Percentiles rank a stretch among this genome's conserved stretches.
Evolutionary conservation across 1,140 invertebrate genomes (phyloP).

Genomic region (Matsumurasca onukii): DNA sequence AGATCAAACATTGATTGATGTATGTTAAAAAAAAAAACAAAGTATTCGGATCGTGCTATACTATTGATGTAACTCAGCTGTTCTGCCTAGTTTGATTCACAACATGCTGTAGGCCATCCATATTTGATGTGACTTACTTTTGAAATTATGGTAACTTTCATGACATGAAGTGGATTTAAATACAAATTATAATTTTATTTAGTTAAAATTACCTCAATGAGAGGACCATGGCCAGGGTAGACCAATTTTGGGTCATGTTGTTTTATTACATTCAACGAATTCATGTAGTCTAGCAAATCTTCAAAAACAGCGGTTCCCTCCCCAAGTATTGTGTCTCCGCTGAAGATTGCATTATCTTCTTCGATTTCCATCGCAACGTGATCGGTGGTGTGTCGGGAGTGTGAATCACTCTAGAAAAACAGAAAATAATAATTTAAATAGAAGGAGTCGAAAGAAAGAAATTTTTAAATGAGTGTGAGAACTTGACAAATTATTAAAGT

Average conservation of each 20-base stretch:
- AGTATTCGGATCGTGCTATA: too few species aligned
- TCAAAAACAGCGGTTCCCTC: slow-evolving; percentile 93
- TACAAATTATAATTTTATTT: not conserved
- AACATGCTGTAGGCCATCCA: too few species aligned
- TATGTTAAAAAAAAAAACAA: too few species aligned
- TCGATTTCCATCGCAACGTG: slow-evolving; percentile 79
- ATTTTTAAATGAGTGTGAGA: too few species aligned
- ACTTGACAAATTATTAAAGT: too few species aligned
- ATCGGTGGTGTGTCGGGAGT: slow-evolving; percentile 95
- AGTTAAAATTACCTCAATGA: slow-evolving; percentile 66
- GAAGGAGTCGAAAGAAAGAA: too few species aligned
- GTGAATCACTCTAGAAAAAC: slow-evolving; percentile 68
- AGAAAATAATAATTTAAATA: too few species aligned
- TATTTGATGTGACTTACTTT: too few species aligned
- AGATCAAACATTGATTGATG: too few species aligned
- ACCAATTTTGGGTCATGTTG: slow-evolving; percentile 73
- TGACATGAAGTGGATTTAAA: not conserved
- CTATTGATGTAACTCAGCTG: too few species aligned
- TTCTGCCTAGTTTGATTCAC: too few species aligned
- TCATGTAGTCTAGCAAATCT: slow-evolving; percentile 88
- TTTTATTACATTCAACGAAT: slow-evolving; percentile 79
- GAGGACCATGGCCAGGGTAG: slow-evolving; percentile 93
- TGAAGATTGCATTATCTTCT: slow-evolving; percentile 89
- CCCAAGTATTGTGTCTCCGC: slow-evolving; percentile 93
- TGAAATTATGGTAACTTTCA: too few species aligned